Percentiles rank a stretch among this genome's conserved stretches.
These are phyloP conservation scores for Andricus grossulariae DNA, from an alignment of 1,140 invertebrate species.

Conservation along the genomic window DNA sequence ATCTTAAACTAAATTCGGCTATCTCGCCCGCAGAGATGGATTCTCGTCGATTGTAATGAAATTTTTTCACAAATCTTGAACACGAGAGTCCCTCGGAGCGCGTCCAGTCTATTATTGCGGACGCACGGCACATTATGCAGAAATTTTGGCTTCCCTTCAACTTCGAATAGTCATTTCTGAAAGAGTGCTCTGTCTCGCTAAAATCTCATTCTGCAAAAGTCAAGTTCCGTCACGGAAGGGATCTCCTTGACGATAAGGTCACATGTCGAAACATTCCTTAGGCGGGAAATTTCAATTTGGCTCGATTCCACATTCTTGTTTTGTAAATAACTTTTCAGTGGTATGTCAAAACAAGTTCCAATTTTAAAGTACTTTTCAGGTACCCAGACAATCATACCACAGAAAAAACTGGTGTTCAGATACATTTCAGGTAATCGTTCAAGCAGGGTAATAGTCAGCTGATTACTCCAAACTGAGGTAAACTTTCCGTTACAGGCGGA, in stretches of 20 bases:
- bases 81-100: conserved; percentile 70
- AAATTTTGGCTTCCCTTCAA: conserved; percentile 68
- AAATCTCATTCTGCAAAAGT: conserved; percentile 1
- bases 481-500: no score
- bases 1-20: conserved; percentile 72
- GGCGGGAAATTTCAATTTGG: neutral
- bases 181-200: conserved; percentile 11
- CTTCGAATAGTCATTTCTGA: conserved; percentile 53
- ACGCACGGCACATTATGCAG: conserved; percentile 65
- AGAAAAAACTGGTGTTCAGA: no score
- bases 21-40: conserved; percentile 74
- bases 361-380: no score
- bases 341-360: neutral
- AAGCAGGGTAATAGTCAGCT: no score
- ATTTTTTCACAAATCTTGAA: conserved; percentile 44
- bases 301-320: neutral
- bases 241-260: neutral
- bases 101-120: conserved; percentile 70
- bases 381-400: no score
- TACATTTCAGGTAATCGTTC: no score
- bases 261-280: conserved; percentile 11
- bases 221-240: neutral
- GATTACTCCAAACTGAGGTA: no score
- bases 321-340: neutral
- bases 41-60: conserved; percentile 57